Base-by-base conservation (phyloP, 2,113 vertebrate genomes). In the Percina caprodes region DNA sequence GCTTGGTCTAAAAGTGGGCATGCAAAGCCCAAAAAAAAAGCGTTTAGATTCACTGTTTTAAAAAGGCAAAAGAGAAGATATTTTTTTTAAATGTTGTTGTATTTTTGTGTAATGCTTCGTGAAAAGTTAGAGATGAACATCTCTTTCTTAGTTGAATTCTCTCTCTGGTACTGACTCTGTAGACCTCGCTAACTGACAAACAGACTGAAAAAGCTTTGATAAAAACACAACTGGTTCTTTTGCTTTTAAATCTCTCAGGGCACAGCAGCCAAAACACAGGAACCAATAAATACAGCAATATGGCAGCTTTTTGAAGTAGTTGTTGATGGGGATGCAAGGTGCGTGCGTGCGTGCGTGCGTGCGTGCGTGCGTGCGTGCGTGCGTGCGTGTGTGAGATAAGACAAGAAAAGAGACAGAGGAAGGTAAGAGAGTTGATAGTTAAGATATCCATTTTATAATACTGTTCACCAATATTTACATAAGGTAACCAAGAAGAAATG, bases 241-340 rank as follows among this genome's bases (percentile, higher is more conserved):
- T 77, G 84, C 87, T 91, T 84, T 87, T 78, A 86, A 88, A 83
- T 86, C 89, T 92, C 92, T 67, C 77, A 70, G 92, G 91, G 84
- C 81, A 71, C 68, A 56, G 74, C 80, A 86, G 79, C 85, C 82
- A 51, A 90, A 90, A 90, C 85, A 91, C 86, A 92, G 89, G 86
- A 92, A 90, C 83, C 88, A 84, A 89, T 88, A 88, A 90, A 78
- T 82, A 69, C 82, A 1, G 77, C 79, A 79, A 45, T 69, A 74
- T 78, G 73, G 82, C 82, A 84, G 63, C 60, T 84, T 65, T 92
- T 93, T 94, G 87, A 92, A 92, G 92, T 86, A n/a, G 49, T 30
- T 48, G 62, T 77, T 88, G 81, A 77, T 35, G 42, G 62, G 65
- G 48, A 82, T 78, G 73, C 60, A 7, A 61, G 23, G 39, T 12